Base-by-base conservation (phyloP, 2,888 invertebrate species). In the Axea sp. region DNA sequence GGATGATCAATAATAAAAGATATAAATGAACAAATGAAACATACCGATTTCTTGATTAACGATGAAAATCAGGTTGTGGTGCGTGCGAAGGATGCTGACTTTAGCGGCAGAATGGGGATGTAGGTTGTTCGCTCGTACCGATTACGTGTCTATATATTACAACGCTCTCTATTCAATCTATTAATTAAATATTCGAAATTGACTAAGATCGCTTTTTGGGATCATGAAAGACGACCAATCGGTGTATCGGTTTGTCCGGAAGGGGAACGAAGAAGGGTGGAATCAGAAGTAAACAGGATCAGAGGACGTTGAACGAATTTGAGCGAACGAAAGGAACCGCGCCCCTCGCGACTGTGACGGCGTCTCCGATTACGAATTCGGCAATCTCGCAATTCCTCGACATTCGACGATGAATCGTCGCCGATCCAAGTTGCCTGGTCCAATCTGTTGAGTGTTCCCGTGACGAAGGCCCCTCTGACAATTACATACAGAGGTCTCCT, bases 11-110 rank as follows among this genome's bases (percentile, higher is more conserved):
- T 77, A 85, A 85, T 80, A 78, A 85, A 85, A 84, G 82, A 74
- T 72, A 39, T 86, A 86, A 85, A 86, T 81, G 81, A 87, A 83
- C 78, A 84, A 86, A 86, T 82, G 76, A 81, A 86, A 87, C 87
- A 86, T 87, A 87, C 87, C 87, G 85, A 82, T 85, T 47, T 72
- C 75, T 75, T 35, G 65, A 14, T 59, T 85, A 86, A 86, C 84
- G 87, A 85, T 87, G 86, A 86, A 86, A 87, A 87, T 85, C 86
- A 86, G 76, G 73, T 75, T 60, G 75, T 65, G 73, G 72, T 62
- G 86, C 85, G 83, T 85, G 84, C 83, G 86, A 83, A 86, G 85
- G 84, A 84, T 84, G 85, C 85, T 83, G 86, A 84, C 69, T 75
- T 71, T 76, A 74, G 67, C 71, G 68, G 71, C 75, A 69, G 75